Base-by-base conservation (phyloP, 2,113 vertebrate genomes). In the Mastomys coucha region DNA sequence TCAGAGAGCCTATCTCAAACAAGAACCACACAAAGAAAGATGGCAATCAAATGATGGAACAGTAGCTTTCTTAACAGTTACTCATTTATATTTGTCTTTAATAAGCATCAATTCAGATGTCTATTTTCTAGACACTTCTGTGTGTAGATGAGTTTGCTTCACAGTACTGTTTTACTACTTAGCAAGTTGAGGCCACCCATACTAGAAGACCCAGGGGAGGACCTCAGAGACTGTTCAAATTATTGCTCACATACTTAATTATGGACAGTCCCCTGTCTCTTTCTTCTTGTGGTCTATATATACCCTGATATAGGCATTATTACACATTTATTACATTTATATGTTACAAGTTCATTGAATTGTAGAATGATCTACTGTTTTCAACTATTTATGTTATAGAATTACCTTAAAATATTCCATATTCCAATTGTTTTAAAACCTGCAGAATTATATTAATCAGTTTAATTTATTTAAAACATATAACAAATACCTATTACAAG, bases 401-500 rank as follows among this genome's bases (percentile, higher is more conserved):
- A 84, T 97, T 87, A 81, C 17, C 75, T 91, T 95, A 76, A 91
- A 93, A 94, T 96, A 94, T 78, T 78, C 45, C 80, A 8, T 82
- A 24, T 89, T 91, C 49, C 89, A 60, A 76, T 96, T 92, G 19
- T 90, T 67, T 51, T 9, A 39, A 82, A 49, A 75, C 2, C 42
- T 75, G 4, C 14, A 2, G n/a, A 60, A 19, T 76, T 88, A 1
- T 20, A 85, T 76, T 76, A 70, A 81, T 95, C 24, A 45, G 20
- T 77, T 92, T 94, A 96, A 78, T 93, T 91, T 93, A n/a, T 95
- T 96, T 76, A 93, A 95, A 94, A 91, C 60, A 67, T 42, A 65
- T 82, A 92, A 11, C 17, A 5, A 96, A 63, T 95, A 39, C 24
- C 39, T 94, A 31, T 63, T 89, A 81, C 26, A 26, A 17, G 7